Conservation (phyloP, 2,113 vertebrate genomes). For the Todiramphus saurophagus region DNA sequence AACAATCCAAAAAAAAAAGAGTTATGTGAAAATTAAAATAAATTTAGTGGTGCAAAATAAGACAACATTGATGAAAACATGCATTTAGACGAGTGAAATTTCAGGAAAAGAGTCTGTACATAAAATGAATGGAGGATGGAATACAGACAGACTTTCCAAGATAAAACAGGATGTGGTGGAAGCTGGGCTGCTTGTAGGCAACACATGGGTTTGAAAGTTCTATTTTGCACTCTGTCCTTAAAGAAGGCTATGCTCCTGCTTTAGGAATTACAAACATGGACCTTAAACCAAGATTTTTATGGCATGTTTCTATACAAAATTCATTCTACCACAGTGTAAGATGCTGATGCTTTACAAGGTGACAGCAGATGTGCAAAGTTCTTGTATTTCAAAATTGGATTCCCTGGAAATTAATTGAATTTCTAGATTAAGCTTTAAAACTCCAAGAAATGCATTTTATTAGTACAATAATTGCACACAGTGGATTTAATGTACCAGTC, state of each 20-base stretch:
- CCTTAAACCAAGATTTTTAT: neutral
- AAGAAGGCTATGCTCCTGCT: neutral
- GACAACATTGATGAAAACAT: neutral
- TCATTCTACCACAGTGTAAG: neutral
- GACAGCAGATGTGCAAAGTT: neutral
- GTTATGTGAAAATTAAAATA: neutral
- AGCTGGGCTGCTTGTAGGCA: neutral
- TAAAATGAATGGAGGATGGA: neutral
- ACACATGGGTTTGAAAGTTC: neutral
- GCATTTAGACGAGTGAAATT: neutral
- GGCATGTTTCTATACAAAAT: neutral
- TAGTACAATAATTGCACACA: neutral
- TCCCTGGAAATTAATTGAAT: neutral
- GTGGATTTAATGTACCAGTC: neutral
- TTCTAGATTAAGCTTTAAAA: neutral
- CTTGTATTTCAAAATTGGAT: neutral
- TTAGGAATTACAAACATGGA: neutral
- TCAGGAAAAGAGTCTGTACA: neutral
- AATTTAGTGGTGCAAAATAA: neutral
- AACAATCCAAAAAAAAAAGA: neutral
- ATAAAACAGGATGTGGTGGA: neutral
- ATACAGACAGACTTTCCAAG: neutral
- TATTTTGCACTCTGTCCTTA: neutral
- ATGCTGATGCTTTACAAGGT: neutral
- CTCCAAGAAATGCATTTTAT: neutral